Evolutionary conservation across 1,140 invertebrate genomes (phyloP).

Genomic region (Mizuhopecten yessoensis): DNA sequence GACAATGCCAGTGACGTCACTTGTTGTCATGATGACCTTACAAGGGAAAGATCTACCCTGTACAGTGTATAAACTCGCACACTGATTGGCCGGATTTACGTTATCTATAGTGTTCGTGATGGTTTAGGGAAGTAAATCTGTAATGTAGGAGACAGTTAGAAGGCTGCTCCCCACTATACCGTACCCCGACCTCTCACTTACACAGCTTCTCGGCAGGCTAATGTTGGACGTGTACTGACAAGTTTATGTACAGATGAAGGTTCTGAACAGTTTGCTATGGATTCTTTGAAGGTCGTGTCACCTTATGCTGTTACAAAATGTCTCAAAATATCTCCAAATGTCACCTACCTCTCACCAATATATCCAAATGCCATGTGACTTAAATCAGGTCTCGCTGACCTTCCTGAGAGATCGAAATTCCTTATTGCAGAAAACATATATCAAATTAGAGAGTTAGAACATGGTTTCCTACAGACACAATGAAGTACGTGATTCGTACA

Average conservation of each 20-base stretch:
- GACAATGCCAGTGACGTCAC: background rate
- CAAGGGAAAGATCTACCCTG: background rate
- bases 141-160: background rate
- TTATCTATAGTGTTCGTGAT: background rate
- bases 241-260: background rate
- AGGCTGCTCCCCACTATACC: background rate
- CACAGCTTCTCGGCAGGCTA: background rate
- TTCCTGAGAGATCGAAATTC: background rate
- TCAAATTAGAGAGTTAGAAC: background rate
- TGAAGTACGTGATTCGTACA: background rate
- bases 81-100: background rate
- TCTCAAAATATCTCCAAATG: conserved; percentile 1
- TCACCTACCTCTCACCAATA: background rate
- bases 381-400: background rate
- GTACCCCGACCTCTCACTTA: background rate
- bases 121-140: background rate
- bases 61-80: background rate
- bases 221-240: background rate
- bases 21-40: background rate
- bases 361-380: background rate
- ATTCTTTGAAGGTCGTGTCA: background rate
- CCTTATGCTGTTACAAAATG: background rate
- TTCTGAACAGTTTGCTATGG: background rate
- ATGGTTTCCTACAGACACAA: background rate
- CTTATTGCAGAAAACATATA: background rate